Evolutionary conservation across 2,797 vertebrate genomes (phyloP).

Genomic region (Pantherophis vulpinus): DNA sequence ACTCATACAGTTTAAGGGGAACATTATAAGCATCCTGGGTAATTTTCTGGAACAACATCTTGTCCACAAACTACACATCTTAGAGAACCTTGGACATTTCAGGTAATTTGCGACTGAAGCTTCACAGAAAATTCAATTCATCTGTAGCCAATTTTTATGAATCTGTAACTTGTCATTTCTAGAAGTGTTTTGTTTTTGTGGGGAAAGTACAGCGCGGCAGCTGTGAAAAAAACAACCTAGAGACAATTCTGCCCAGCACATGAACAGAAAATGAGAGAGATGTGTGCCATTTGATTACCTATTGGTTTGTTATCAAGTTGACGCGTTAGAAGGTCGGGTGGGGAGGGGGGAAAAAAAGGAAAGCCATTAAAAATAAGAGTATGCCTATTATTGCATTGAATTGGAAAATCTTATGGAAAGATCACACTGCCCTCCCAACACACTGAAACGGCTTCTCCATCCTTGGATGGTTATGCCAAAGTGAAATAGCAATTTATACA

Average conservation of each 20-base stretch:
- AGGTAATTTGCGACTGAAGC: not conserved
- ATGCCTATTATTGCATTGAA: not conserved
- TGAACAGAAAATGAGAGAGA: not conserved
- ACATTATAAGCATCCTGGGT: not conserved
- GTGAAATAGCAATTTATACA: not conserved
- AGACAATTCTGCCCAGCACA: not conserved
- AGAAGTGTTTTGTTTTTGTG: not conserved
- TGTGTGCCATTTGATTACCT: not conserved
- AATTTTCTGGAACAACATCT: not conserved
- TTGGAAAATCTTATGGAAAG: not conserved
- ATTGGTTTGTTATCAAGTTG: not conserved
- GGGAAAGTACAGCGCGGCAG: not conserved
- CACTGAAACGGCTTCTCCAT: not conserved
- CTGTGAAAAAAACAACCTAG: too few relatives aligned
- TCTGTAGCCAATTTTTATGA: not conserved
- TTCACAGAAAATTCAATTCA: not conserved
- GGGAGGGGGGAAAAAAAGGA: accelerated
- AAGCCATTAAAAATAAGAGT: not conserved
- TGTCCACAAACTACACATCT: not conserved
- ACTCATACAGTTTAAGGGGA: not conserved
- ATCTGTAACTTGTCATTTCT: not conserved
- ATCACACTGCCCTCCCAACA: too few relatives aligned
- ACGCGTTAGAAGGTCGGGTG: not conserved
- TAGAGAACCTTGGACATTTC: not conserved
- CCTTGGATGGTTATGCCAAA: not conserved